Evolutionary conservation across 1,140 invertebrate species (phyloP), one percentile per base, ranked within the genome.

Genomic region (Pygmarrhopalites habei): DNA sequence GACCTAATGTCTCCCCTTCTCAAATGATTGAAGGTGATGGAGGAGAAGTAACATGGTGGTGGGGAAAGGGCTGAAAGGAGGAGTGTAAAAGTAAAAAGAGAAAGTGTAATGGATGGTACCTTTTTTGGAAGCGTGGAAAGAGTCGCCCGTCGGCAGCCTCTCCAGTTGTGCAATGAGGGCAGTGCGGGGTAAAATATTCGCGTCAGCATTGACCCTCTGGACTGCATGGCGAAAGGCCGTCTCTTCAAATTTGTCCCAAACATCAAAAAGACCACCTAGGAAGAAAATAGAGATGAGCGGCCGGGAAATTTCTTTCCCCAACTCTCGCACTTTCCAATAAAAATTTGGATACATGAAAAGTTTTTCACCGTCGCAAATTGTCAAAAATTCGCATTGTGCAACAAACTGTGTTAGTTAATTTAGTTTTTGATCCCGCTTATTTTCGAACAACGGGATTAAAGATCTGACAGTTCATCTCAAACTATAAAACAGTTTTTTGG

Each of bases 211-310:
- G 25, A 80, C 74, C 26, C 73, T 65, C 15, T 78, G 77, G 21
- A 79, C 72, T 21, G 79, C 77, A 67, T 77, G 74, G 32, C 73
- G 67, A 68, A 80, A 79, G 29, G 78, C 78, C n/a, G 74, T 68
- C 66, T 78, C 77, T 56, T 77, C 67, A 21, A 69, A 71, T 41
- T 74, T 72, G 63, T 78, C 77, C 44, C 68, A 70, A 14, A 70
- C 65, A 63, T 80, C 78, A 68, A 80, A 80, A 26, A 79, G 69
- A 10, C 77, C 79, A 62, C 76, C 78, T 80, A 35, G 5, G 15
- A 2, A 30, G 3, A 12, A 56, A n/a, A 46, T 21, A 46, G 4
- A n/a, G 4, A 46, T 21, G 15, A 5, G 4, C n/a, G 23, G 23
- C 7, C 14, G 49, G 23, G 7, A 10, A 19, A 7, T 19, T n/a